Evolutionary conservation across 1,140 invertebrate genomes (phyloP).

Genomic region (Drosophila parabipectinata): DNA sequence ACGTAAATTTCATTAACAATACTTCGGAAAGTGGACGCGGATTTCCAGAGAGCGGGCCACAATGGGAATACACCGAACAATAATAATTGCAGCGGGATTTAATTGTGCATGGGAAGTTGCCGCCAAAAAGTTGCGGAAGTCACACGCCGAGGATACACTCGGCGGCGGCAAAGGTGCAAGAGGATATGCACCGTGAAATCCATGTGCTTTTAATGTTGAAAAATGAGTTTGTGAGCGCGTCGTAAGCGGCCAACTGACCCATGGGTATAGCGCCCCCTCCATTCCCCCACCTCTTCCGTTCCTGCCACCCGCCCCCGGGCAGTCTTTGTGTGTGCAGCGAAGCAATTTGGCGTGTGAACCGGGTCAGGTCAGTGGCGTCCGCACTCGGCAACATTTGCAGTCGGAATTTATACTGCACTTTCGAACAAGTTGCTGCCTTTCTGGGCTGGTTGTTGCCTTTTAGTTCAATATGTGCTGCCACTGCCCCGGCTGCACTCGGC

Average conservation of each 20-base stretch:
- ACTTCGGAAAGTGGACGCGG: conserved; percentile 15
- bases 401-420: conserved; percentile 71
- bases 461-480: conserved; percentile 70
- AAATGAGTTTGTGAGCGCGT: conserved; percentile 78
- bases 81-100: conserved; percentile 74
- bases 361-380: conserved; percentile 68
- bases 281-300: not conserved
- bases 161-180: conserved; percentile 59
- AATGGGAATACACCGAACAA: conserved; percentile 40
- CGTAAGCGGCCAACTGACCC: conserved; percentile 49
- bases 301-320: not conserved
- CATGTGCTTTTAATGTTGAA: conserved; percentile 80
- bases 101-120: conserved; percentile 63
- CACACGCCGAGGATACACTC: conserved; percentile 22
- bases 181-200: conserved; percentile 72
- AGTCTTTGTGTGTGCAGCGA: conserved; percentile 71
- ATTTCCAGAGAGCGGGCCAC: conserved; percentile 26
- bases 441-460: conserved; percentile 46
- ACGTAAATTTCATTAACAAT: conserved; percentile 79
- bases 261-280: not conserved
- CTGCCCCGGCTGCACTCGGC: conserved; percentile 47
- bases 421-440: conserved; percentile 54
- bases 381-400: conserved; percentile 34
- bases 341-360: conserved; percentile 81
- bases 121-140: conserved; percentile 53